phyloP scores from a whole-genome alignment of 2,888 invertebrate genomes.

The Drepanosiphum platanoidis region DNA sequence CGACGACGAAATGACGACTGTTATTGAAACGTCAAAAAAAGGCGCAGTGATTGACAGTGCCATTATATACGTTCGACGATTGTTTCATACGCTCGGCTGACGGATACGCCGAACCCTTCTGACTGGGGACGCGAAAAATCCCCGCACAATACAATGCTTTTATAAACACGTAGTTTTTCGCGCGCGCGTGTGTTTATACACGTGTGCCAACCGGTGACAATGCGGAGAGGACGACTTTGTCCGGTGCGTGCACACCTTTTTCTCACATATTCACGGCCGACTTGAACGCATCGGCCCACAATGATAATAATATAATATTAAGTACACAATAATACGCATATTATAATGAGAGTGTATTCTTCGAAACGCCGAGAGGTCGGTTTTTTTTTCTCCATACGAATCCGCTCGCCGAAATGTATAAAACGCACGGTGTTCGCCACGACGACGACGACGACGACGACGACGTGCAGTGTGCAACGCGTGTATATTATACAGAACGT shows the following conservation, averaged over 20 bases:
- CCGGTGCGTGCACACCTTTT: not conserved
- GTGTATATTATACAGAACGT: no score
- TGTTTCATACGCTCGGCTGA: constrained; percentile 23
- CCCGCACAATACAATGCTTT: not conserved
- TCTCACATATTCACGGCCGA: constrained; percentile 25
- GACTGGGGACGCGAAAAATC: constrained; percentile 25
- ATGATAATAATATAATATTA: not conserved
- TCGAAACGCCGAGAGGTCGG: no score
- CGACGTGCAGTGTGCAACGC: no score
- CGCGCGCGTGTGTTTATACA: not conserved
- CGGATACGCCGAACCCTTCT: not conserved
- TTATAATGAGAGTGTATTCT: not conserved
- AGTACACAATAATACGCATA: not conserved
- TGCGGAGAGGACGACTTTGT: not conserved
- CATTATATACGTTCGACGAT: not conserved
- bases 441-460: no score
- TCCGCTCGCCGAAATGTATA: no score
- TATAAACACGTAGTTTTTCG: not conserved
- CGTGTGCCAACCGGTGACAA: not conserved
- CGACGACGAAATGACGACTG: constrained; percentile 23
- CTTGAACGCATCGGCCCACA: not conserved
- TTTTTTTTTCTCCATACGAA: no score
- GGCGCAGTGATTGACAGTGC: constrained; percentile 51
- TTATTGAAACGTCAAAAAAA: constrained; percentile 59
- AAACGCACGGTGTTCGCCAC: no score